phyloP scores from a whole-genome alignment of 2,888 invertebrate species.

The Apomyelois bistriatella region DNA sequence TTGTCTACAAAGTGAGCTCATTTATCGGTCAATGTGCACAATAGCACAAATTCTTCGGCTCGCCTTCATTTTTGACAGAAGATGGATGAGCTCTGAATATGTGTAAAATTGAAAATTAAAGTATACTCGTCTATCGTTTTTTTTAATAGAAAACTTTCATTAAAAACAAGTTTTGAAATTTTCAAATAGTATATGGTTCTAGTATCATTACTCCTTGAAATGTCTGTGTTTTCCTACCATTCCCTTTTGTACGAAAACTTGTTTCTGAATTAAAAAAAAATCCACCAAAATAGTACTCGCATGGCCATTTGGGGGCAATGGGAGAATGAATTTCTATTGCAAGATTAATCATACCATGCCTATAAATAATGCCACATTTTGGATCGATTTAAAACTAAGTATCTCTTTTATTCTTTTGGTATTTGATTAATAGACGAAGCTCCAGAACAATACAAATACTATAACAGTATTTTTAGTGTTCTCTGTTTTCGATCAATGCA shows the following conservation, averaged over 20 bases:
- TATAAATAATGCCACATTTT: constrained; percentile 31
- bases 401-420: background rate
- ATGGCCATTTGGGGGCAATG: too few species aligned
- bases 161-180: too few species aligned
- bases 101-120: background rate
- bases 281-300: too few species aligned
- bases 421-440: constrained; percentile 22
- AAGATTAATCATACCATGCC: too few species aligned
- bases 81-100: constrained; percentile 12
- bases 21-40: constrained; percentile 25
- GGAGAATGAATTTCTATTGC: too few species aligned
- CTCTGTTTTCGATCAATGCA: constrained; percentile 31
- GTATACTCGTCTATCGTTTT: background rate
- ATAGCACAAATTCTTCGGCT: constrained; percentile 17
- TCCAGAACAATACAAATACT: constrained; percentile 28
- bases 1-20: constrained; percentile 25
- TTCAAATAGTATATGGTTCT: too few species aligned
- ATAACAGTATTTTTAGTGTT: constrained; percentile 32
- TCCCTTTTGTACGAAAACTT: background rate
- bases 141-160: too few species aligned
- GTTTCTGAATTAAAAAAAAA: too few species aligned
- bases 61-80: constrained; percentile 15
- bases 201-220: too few species aligned
- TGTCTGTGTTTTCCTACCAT: background rate
- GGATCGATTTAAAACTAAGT: constrained; percentile 4